Percentiles rank a stretch among this genome's conserved stretches.
Evolutionary conservation across 2,888 invertebrate genomes (phyloP).

Genomic region (Epistrophella euchroma): DNA sequence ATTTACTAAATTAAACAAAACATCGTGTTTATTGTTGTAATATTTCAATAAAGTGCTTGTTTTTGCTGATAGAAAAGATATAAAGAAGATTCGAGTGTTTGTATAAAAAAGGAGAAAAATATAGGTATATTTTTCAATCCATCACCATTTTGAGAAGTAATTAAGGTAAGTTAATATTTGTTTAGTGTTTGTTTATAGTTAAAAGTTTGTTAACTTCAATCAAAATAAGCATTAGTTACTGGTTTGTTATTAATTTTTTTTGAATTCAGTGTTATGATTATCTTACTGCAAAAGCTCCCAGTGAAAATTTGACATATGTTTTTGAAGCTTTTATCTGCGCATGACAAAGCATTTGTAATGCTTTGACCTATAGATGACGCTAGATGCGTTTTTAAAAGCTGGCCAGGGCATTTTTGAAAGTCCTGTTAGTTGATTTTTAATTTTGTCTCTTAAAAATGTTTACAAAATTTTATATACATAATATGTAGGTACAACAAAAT

Average conservation of each 20-base stretch:
- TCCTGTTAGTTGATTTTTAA: too few relatives aligned
- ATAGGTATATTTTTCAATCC: neutral
- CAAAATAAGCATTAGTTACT: slow-evolving; percentile 42
- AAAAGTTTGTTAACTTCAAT: slow-evolving; percentile 3
- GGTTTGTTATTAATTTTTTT: slow-evolving; percentile 72
- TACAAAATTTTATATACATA: too few relatives aligned
- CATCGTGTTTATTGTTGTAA: neutral
- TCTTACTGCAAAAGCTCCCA: slow-evolving; percentile 66
- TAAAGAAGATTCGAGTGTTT: neutral
- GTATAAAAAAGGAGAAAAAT: neutral
- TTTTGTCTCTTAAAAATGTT: too few relatives aligned
- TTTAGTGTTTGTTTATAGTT: neutral
- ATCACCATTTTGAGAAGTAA: neutral
- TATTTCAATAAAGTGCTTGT: slow-evolving; percentile 14
- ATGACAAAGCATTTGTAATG: slow-evolving; percentile 3
- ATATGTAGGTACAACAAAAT: too few relatives aligned
- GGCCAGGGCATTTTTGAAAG: neutral
- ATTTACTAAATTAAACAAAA: neutral
- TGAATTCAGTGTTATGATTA: slow-evolving; percentile 74
- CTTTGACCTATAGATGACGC: slow-evolving; percentile 55
- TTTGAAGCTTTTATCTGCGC: slow-evolving; percentile 65
- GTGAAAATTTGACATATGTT: slow-evolving; percentile 76
- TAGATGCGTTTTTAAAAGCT: slow-evolving; percentile 10
- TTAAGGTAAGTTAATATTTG: slow-evolving; percentile 42
- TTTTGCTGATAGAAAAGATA: neutral